Base-by-base conservation (phyloP, 2,113 vertebrate species). In the Brachypodius melanocephalos region DNA sequence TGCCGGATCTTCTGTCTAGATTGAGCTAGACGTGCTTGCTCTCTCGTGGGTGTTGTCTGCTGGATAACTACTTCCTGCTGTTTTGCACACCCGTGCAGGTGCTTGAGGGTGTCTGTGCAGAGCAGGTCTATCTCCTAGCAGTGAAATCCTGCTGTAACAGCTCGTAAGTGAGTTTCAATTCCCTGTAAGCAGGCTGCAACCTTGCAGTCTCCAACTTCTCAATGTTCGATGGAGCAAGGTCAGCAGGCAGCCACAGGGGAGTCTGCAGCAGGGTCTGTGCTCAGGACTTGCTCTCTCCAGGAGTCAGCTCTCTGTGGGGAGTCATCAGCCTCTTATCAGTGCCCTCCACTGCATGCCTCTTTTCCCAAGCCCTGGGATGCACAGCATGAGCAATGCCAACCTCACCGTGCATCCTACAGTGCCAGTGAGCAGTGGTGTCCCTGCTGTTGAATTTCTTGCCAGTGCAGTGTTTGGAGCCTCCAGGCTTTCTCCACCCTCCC, bases 351-450 rank as follows among this genome's bases (percentile, higher is more conserved):
- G 43, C 8, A 7, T 20, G 7, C 31, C 28, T 55, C 48, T 66
- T 88, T 69, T 48, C 46, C 63, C 65, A 66, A 48, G 31, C 34
- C 51, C 55, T 3, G 3, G 43, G 55, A 54, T 42, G 34, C 4
- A 11, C 43, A 38, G 51, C 0, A 0, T 32, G 54, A 73, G 40
- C 0, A 1, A 40, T 63, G 45, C 40, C 0, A 6, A 9, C 36
- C 48, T 75, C 4, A 0, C 62, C 6, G 0, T 5, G 15, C 4
- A 2, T 75, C 14, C 26, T 31, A 31, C 38, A 42, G 69, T 78
- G 46, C 42, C 0, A 1, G 6, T 43, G 67, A 82, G 58, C 72
- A 57, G 29, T 9, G 63, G 14, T 51, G 62, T 65, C 54, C 36
- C 32, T 38, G 57, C 48, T 36, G 28, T 21, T 3, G 0, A 25